Evolutionary conservation across 1,140 invertebrate genomes (phyloP).

Genomic region (Hormaphis cornu): DNA sequence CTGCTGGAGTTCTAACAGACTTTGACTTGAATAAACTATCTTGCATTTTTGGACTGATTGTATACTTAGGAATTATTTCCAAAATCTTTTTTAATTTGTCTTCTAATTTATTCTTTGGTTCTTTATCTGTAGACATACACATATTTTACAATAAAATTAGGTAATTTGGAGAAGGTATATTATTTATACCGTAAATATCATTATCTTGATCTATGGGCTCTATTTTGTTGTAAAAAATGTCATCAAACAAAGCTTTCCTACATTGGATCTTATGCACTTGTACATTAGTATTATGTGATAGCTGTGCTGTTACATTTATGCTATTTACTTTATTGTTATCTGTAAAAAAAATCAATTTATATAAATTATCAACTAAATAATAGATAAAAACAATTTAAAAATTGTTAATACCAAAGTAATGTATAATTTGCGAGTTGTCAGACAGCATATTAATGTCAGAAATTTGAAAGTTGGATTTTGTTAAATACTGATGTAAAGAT

Average conservation of each 20-base stretch:
- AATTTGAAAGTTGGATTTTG: conserved; percentile 2
- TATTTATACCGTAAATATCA: conserved; percentile 11
- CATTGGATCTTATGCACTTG: conserved; percentile 62
- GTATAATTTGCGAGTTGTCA: not conserved
- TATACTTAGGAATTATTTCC: conserved; percentile 12
- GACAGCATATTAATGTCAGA: not conserved
- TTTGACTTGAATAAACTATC: not conserved
- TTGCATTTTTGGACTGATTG: conserved; percentile 1
- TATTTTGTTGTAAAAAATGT: conserved; percentile 36
- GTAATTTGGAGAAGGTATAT: not conserved
- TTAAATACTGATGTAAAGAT: conserved; percentile 5
- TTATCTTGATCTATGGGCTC: conserved; percentile 18
- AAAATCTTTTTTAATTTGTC: conserved; percentile 17
- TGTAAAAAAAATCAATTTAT: not conserved
- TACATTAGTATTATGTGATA: conserved; percentile 52
- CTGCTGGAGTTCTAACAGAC: not conserved
- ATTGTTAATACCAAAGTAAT: conserved; percentile 16
- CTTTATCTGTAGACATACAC: too few relatives aligned
- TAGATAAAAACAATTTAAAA: not conserved
- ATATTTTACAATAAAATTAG: too few relatives aligned
- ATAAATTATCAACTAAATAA: not conserved
- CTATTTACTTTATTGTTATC: conserved; percentile 22
- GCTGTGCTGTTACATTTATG: conserved; percentile 47
- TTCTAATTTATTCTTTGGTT: conserved; percentile 23
- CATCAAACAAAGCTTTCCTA: conserved; percentile 77